These are phyloP conservation scores for Globia sparganii DNA, from an alignment of 2,888 invertebrate genomes.

Conservation along the genomic window DNA sequence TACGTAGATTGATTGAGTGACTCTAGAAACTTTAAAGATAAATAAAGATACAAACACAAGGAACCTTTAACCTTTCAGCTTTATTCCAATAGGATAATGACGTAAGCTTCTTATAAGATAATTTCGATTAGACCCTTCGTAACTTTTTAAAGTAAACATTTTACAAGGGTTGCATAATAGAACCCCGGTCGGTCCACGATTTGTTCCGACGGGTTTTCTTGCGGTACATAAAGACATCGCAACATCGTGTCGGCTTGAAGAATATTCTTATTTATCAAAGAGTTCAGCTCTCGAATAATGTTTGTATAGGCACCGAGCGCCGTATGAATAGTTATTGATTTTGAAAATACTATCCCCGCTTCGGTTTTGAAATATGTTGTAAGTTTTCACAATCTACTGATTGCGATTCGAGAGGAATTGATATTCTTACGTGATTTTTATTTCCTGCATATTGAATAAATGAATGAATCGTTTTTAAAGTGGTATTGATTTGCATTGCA, in stretches of 20 bases:
- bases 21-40: slow-evolving; percentile 7
- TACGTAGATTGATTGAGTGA: not conserved
- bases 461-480: slow-evolving; percentile 1
- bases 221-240: slow-evolving; percentile 67
- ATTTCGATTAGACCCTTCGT: slow-evolving; percentile 38
- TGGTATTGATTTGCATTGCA: not conserved
- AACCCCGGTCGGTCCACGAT: slow-evolving; percentile 51
- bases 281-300: slow-evolving; percentile 71
- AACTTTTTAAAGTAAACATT: slow-evolving; percentile 61
- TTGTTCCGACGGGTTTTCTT: slow-evolving; percentile 68
- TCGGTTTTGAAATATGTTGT: slow-evolving; percentile 45
- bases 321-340: slow-evolving; percentile 77
- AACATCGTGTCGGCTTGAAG: slow-evolving; percentile 71
- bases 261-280: slow-evolving; percentile 80
- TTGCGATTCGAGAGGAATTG: slow-evolving; percentile 28
- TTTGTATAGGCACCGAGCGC: slow-evolving; percentile 73
- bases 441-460: slow-evolving; percentile 21
- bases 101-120: slow-evolving; percentile 47
- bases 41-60: not conserved
- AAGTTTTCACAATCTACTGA: slow-evolving; percentile 51
- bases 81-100: slow-evolving; percentile 42
- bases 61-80: slow-evolving; percentile 9
- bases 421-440: slow-evolving; percentile 26
- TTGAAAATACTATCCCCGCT: slow-evolving; percentile 67
- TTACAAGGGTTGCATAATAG: slow-evolving; percentile 64